A percentile compares a stretch with the other conserved stretches of the same genome.
These are phyloP conservation scores for Cantharis rufa DNA, from an alignment of 2,888 invertebrate species.

Conservation along the genomic window DNA sequence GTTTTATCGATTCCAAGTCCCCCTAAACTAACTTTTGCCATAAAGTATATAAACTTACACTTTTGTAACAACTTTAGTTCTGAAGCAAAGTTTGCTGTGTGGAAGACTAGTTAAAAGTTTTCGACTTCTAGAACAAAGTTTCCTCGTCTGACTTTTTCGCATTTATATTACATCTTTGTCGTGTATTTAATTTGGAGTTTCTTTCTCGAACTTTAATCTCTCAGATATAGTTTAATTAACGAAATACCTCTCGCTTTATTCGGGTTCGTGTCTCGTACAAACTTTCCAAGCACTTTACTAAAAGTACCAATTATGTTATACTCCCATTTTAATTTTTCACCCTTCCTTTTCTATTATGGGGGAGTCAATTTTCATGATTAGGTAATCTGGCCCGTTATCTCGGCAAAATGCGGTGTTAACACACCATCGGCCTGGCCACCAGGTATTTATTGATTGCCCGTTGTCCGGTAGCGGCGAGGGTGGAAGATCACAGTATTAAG, in stretches of 20 bases:
- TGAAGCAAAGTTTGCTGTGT: constrained; percentile 50
- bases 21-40: constrained; percentile 56
- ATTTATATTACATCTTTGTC: constrained; percentile 40
- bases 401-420: background rate
- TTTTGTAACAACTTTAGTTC: constrained; percentile 58
- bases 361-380: constrained; percentile 13
- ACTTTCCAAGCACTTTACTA: constrained; percentile 22
- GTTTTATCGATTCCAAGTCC: constrained; percentile 40
- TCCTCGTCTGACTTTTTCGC: constrained; percentile 40
- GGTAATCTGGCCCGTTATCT: constrained; percentile 18
- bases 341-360: background rate
- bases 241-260: constrained; percentile 46
- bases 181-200: constrained; percentile 44
- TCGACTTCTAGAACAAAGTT: constrained; percentile 37
- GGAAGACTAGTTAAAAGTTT: constrained; percentile 53
- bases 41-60: constrained; percentile 59
- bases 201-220: constrained; percentile 48
- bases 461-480: constrained; percentile 38
- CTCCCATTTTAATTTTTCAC: background rate
- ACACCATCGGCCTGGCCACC: constrained; percentile 13
- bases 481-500: constrained; percentile 37
- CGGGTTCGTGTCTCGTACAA: constrained; percentile 27
- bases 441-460: constrained; percentile 45
- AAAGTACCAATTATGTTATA: constrained; percentile 26
- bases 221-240: constrained; percentile 49